Evolutionary conservation across 2,888 invertebrate species (phyloP).

Genomic region (Campopleginae sp.): DNA sequence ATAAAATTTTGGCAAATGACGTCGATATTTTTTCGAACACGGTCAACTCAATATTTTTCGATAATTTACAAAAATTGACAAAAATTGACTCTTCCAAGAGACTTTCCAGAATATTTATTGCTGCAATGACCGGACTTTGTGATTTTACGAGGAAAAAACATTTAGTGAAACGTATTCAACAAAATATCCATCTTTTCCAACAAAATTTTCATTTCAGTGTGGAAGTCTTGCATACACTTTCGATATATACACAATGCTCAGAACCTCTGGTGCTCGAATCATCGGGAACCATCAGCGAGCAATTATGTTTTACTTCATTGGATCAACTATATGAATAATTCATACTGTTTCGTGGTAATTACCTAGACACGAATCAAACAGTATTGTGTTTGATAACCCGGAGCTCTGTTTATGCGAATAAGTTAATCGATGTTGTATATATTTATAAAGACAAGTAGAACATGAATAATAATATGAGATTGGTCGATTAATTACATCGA

Average conservation of each 20-base stretch:
- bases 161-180: too few species aligned
- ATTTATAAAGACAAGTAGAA: slow-evolving; percentile 27
- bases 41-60: too few species aligned
- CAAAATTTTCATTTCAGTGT: too few species aligned
- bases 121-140: too few species aligned
- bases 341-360: slow-evolving; percentile 61
- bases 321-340: slow-evolving; percentile 61
- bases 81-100: too few species aligned
- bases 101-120: too few species aligned
- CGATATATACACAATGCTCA: slow-evolving; percentile 8
- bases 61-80: too few species aligned
- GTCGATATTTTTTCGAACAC: too few species aligned
- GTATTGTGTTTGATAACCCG: slow-evolving; percentile 42
- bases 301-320: slow-evolving; percentile 67
- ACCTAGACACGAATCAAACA: slow-evolving; percentile 63
- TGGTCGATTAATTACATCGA: slow-evolving; percentile 54
- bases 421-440: slow-evolving; percentile 7
- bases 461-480: slow-evolving; percentile 50
- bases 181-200: too few species aligned
- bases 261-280: slow-evolving; percentile 4
- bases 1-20: too few species aligned
- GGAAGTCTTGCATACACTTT: background rate
- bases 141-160: too few species aligned
- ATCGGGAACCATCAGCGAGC: slow-evolving; percentile 48
- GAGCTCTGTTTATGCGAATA: slow-evolving; percentile 12